Evolutionary conservation across 2,113 vertebrate species (phyloP), one percentile per base, ranked within the genome.

Genomic region (Brachyhypopomus gauderio): DNA sequence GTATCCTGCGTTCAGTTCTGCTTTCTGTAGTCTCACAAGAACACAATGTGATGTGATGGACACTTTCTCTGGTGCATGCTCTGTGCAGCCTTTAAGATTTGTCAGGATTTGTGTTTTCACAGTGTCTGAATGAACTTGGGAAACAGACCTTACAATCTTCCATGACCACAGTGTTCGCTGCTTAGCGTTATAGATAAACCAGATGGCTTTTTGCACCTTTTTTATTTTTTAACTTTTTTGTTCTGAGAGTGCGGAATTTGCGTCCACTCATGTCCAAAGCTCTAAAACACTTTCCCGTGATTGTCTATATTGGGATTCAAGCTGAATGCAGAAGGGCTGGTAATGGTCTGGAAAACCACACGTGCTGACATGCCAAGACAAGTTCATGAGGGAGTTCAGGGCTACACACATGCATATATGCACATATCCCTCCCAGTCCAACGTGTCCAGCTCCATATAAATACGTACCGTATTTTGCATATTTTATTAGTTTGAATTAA

Each of bases 341-440:
- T 88, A 92, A 88, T 88, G 84, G 84, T 74, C 85, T 90, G 86
- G 88, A 87, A 93, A 92, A 92, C 91, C 91, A 82, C 84, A 87
- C 67, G 78, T 7, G 69, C 82, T 87, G 75, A 5, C 77, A 88
- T 72, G 76, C 83, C 87, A 88, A 86, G 87, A 88, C 91, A 92
- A 93, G 92, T 92, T 91, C 88, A 91, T 86, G 86, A 86, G 83
- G 69, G 87, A 88, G 90, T 92, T 92, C 90, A 92, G 87, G 85
- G 86, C 89, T 90, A 89, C 90, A 91, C 90, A 87, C 85, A 89
- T 91, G 90, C 90, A 92, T 93, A 89, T 90, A 89, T 91, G 90
- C 90, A 92, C 93, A 89, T 90, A 90, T 93, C 85, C 86, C 77
- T 87, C 90, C 90, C 89, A 85, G 86, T 87, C 87, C 84, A 88